Evolutionary conservation across 1,140 invertebrate species (phyloP).

Genomic region (fruit fly (Drosophila melanogaster)): Release_6_plus_ISO1_MT NC_004354.4:3035501-3036000

Average conservation of each 20-base stretch:
- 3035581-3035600: not conserved
- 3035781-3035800: no score
- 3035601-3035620: not conserved
- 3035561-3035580: not conserved
- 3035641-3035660: slow-evolving; percentile 40
- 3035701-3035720: slow-evolving; percentile 56
- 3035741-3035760: slow-evolving; percentile 1
- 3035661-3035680: slow-evolving; percentile 58
- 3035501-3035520: slow-evolving; percentile 55
- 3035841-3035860: slow-evolving; percentile 81
- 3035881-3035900: slow-evolving; percentile 59
- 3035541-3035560: slow-evolving; percentile 36
- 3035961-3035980: slow-evolving; percentile 22
- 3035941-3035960: slow-evolving; percentile 10
- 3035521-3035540: slow-evolving; percentile 64
- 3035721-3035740: slow-evolving; percentile 37
- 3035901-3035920: not conserved
- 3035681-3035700: slow-evolving; percentile 27
- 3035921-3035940: not conserved
- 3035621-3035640: not conserved
- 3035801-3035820: not conserved
- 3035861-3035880: slow-evolving; percentile 82
- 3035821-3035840: slow-evolving; percentile 48
- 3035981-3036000: slow-evolving; percentile 25
- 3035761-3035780: not conserved